phyloP scores from a whole-genome alignment of 2,113 vertebrate genomes.

The Pollachius pollachius region DNA sequence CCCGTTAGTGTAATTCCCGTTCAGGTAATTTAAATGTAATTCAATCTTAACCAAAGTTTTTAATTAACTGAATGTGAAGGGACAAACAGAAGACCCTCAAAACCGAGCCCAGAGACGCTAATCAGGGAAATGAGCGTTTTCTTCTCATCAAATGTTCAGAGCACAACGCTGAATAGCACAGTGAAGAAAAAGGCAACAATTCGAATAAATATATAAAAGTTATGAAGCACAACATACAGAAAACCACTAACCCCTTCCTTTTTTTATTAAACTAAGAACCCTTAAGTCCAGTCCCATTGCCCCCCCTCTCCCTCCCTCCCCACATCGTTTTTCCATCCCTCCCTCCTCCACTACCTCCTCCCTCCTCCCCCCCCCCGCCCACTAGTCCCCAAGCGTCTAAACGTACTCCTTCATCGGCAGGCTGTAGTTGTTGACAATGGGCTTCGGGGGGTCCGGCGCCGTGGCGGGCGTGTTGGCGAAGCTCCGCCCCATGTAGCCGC shows the following conservation, averaged over 20 bases:
- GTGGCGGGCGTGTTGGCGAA: constrained; percentile 69
- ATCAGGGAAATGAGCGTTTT: not conserved
- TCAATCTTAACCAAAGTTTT: too few species aligned
- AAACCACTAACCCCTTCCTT: too few species aligned
- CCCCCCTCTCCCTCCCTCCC: too few species aligned
- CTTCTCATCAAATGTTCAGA: not conserved
- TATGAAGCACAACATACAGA: not conserved
- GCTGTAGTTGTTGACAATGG: constrained; percentile 54
- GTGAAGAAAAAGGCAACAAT: constrained; percentile 16
- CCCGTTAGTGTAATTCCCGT: too few species aligned
- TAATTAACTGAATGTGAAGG: too few species aligned
- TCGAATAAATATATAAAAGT: constrained; percentile 16
- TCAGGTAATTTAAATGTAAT: too few species aligned
- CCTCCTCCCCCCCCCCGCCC: not conserved
- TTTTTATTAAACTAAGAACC: too few species aligned
- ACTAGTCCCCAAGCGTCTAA: constrained; percentile 29
- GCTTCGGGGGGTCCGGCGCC: constrained; percentile 61
- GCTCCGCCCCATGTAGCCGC: constrained; percentile 71
- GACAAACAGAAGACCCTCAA: too few species aligned
- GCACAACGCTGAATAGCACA: constrained; percentile 18
- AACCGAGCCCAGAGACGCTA: too few species aligned
- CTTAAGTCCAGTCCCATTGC: too few species aligned
- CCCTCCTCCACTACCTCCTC: too few species aligned
- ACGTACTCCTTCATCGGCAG: constrained; percentile 77
- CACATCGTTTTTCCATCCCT: too few species aligned